These are phyloP conservation scores for Argyrosomus japonicus DNA, from an alignment of 2,113 vertebrate species.

Conservation along the genomic window DNA sequence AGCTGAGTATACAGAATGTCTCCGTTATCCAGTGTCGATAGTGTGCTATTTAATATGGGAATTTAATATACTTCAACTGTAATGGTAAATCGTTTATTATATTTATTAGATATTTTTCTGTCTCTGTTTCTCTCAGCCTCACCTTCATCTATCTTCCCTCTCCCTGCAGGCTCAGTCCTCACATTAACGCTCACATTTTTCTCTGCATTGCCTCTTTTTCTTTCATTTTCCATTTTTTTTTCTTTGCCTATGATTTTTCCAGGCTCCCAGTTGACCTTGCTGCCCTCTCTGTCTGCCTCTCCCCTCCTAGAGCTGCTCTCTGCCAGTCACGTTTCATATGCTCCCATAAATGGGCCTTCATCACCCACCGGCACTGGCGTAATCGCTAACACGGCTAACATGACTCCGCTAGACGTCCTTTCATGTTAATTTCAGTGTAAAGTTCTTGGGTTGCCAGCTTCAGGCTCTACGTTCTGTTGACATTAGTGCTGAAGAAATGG, in stretches of 20 bases:
- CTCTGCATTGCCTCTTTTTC: background rate
- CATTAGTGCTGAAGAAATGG: constrained; percentile 4
- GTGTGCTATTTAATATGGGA: background rate
- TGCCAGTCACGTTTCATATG: constrained; percentile 57
- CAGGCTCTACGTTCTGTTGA: constrained; percentile 30
- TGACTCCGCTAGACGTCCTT: constrained; percentile 16
- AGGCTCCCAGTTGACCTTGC: constrained; percentile 19
- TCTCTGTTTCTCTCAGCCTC: background rate
- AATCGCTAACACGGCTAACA: constrained; percentile 21
- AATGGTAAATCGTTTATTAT: background rate
- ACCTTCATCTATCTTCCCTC: background rate
- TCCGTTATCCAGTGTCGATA: background rate
- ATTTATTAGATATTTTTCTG: background rate
- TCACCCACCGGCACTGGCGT: constrained; percentile 32
- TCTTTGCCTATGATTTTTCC: background rate
- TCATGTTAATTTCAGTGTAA: constrained; percentile 41
- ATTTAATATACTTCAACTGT: background rate
- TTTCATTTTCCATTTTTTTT: background rate
- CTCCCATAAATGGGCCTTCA: constrained; percentile 50
- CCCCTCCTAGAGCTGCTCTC: constrained; percentile 24
- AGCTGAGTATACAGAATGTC: background rate
- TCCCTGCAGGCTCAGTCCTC: background rate
- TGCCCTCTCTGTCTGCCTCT: constrained; percentile 5
- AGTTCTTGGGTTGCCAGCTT: constrained; percentile 23
- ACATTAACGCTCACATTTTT: background rate